Percentiles rank a stretch among this genome's conserved stretches.
Conservation (phyloP, 2,888 invertebrate genomes). For the Ichneumon xanthorius region DNA sequence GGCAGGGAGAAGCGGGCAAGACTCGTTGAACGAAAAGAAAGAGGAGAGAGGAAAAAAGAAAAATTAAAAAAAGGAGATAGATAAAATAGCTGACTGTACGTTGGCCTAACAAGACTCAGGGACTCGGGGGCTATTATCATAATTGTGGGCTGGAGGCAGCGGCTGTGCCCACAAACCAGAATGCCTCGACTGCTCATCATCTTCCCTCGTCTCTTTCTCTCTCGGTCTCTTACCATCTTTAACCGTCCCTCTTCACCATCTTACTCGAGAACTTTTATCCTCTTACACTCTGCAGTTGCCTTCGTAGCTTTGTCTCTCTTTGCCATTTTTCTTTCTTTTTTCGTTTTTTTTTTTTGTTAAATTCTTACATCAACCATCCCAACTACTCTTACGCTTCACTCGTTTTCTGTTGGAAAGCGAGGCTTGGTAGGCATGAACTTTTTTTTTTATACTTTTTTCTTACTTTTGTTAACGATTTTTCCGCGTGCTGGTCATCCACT, state of each 20-base stretch:
- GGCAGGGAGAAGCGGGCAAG: not conserved
- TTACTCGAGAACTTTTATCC: conserved; percentile 75
- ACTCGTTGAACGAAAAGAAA: conserved; percentile 31
- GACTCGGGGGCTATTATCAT: conserved; percentile 84
- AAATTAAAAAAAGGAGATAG: conserved; percentile 75
- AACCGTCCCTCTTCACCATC: conserved; percentile 69
- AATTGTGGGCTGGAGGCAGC: conserved; percentile 84
- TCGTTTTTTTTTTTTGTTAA: not conserved
- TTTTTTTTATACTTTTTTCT: not conserved
- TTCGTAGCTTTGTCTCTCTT: conserved; percentile 25
- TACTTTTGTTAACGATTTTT: conserved; percentile 5
- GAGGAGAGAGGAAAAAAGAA: conserved; percentile 37
- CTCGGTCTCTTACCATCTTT: conserved; percentile 28
- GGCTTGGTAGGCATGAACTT: not conserved
- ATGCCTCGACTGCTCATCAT: conserved; percentile 82
- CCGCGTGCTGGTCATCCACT: conserved; percentile 9
- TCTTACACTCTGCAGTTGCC: conserved; percentile 69
- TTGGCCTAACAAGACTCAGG: conserved; percentile 83
- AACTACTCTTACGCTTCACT: too few relatives aligned
- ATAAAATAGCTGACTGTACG: conserved; percentile 81
- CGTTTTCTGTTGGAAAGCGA: conserved; percentile 50
- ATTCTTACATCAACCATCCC: too few relatives aligned
- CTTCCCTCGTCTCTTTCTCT: conserved; percentile 72
- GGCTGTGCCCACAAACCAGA: conserved; percentile 85
- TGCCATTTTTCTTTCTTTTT: not conserved